Percentiles rank a stretch among this genome's conserved stretches.
Evolutionary conservation across 2,113 vertebrate genomes (phyloP).

Genomic region (Hydrochoerus hydrochaeris): DNA sequence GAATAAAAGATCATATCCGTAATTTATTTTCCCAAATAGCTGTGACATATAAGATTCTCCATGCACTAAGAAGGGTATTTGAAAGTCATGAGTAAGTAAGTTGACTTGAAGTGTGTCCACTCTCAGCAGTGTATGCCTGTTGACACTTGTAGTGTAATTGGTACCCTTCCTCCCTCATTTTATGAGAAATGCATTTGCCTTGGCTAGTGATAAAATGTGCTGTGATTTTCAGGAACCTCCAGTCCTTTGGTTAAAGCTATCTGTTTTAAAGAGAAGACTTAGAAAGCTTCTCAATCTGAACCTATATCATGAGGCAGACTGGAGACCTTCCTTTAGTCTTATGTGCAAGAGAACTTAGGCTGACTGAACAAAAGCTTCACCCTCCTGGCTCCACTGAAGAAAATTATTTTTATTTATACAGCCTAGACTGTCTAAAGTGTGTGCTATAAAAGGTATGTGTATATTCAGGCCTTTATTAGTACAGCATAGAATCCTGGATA

Average conservation of each 20-base stretch:
- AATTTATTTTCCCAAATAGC: constrained; percentile 50
- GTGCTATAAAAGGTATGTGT: accelerated
- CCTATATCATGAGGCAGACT: background rate
- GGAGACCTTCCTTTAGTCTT: background rate
- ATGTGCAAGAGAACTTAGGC: background rate
- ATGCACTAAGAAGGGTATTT: background rate
- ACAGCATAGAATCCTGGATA: background rate
- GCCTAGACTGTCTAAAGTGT: background rate
- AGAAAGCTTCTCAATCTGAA: background rate
- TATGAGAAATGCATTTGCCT: background rate
- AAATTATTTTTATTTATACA: accelerated
- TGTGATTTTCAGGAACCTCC: background rate
- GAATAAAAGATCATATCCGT: background rate
- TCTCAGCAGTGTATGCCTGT: background rate
- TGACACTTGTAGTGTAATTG: background rate
- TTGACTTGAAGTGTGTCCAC: background rate
- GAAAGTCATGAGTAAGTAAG: constrained; percentile 30
- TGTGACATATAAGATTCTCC: constrained; percentile 39
- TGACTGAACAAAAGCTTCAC: background rate
- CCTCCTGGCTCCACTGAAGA: background rate
- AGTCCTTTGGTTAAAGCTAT: background rate
- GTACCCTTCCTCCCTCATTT: background rate
- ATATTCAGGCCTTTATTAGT: background rate
- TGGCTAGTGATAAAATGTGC: background rate
- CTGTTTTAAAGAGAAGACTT: constrained; percentile 1